Base-by-base conservation (phyloP, 92 coral and sea anemone genomes). In the Hydrozoanthus gracilis region DNA sequence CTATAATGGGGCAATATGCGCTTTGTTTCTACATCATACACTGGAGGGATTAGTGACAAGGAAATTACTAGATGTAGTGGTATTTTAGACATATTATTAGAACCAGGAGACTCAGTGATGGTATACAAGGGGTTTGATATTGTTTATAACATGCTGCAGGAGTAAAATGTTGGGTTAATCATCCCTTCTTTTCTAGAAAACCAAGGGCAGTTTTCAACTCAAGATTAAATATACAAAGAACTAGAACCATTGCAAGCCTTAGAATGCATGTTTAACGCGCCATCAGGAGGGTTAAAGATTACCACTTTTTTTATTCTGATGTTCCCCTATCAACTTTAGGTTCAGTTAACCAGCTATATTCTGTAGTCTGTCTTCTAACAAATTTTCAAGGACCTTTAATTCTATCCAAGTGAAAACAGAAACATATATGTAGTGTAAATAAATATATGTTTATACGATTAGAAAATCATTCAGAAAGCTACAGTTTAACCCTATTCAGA, bases 41-140 rank as follows among this genome's bases (percentile, higher is more conserved):
- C 88, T 11, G 88, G 89, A 7, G 17, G 88, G 3, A 52, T 87
- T 13, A 75, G 86, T 4, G 94, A 91, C 45, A 89, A 89, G 68
- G 93, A 91, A 75, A 89, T 93, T 12, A 93, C 92, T 61, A 83
- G 90, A 9, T 90, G 92, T 55, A 13, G 79, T 78, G 96, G 93
- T 1, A 89, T 93, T 71, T 71, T 92, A 44, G 82, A 87, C 60
- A n/a, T n/a, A n/a, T 64, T 89, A 16, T 49, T 86, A 3, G 92
- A 86, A 56, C 5, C 4, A 18, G 91, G 87, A 4, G 95, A 92
- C 39, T 51, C 88, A 0, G 82, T 92, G 4, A 89, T 86, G 92
- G 93, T 88, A 8, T 90, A 90, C 48, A 77, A 83, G 58, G 92
- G 87, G 44, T 91, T 91, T 79, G 89, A 88, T 8, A 49, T 91